Conservation (phyloP, 2,888 invertebrate genomes). For the Folsomia manolachei region DNA sequence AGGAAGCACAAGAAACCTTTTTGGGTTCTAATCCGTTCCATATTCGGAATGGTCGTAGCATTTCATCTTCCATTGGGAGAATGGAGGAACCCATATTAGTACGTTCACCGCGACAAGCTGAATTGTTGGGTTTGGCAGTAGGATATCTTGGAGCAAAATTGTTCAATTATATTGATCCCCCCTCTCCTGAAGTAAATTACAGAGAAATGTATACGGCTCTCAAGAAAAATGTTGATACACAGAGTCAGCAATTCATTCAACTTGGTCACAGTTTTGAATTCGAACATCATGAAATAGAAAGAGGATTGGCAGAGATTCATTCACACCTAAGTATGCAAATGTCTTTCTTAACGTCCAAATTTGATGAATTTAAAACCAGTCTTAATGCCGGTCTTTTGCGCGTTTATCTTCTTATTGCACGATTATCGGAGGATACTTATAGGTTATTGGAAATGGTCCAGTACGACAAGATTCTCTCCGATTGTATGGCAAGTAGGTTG, state of each 20-base stretch:
- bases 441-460: neutral
- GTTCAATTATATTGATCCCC: conserved; percentile 2
- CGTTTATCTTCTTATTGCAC: neutral
- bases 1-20: no score
- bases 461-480: neutral
- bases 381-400: neutral
- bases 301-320: neutral
- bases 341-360: neutral
- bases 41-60: no score
- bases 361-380: neutral
- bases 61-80: no score
- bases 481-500: neutral
- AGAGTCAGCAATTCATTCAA: neutral
- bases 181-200: neutral
- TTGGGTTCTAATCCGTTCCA: no score
- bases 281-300: neutral
- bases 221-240: neutral
- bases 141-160: neutral
- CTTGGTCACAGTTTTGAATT: neutral
- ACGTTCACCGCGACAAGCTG: no score
- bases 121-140: neutral
- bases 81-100: no score
- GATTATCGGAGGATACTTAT: neutral
- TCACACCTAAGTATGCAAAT: neutral
- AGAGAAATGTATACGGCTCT: neutral